Evolutionary conservation across 2,888 invertebrate genomes (phyloP), one percentile per base, ranked within the genome.

Genomic region (Rhagonycha lutea): DNA sequence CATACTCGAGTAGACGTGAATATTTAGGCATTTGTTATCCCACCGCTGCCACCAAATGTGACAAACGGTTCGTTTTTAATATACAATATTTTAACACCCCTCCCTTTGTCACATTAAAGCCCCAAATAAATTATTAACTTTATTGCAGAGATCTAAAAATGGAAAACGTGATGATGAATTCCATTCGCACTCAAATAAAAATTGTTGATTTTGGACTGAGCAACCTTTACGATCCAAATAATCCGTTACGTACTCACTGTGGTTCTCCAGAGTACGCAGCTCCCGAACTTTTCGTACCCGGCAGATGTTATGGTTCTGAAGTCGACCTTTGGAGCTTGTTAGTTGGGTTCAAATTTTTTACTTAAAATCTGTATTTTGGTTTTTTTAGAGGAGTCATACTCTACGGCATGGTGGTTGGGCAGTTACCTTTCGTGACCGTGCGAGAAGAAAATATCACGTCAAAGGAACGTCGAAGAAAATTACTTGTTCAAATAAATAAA

Each of bases 191-290:
- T 81, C 92, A 91, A 84, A 91, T 94, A 82, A 94, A 94, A 89
- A 92, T 94, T 80, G 93, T 94, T 69, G 94, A 95, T 87, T 94
- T 95, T 86, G 94, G 94, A 9, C 86, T 94, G 77, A 94, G 94
- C 83, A 94, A 94, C 87, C 85, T 91, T 77, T 94, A 91, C 89
- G 89, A 88, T 73, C 87, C 89, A 14, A 88, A 88, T 32, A 90
- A 90, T 10, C 90, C 91, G n/a, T 87, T 94, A 83, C 90, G 91
- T 80, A 95, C 94, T 0, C 94, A 94, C 82, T 94, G 94, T 87
- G 94, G 94, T 68, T 94, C 94, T 32, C 92, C 94, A 11, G 94
- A 94, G 87, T 94, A 94, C 86, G 94, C 94, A 2, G 94, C 94
- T 62, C 94, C 94, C 0, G 94, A 94, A 87, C 89, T 94, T 76